A percentile compares a stretch with the other conserved stretches of the same genome.
These are phyloP conservation scores for Acanthurus leucopareius DNA, from an alignment of 2,797 vertebrate genomes.

Conservation along the genomic window DNA sequence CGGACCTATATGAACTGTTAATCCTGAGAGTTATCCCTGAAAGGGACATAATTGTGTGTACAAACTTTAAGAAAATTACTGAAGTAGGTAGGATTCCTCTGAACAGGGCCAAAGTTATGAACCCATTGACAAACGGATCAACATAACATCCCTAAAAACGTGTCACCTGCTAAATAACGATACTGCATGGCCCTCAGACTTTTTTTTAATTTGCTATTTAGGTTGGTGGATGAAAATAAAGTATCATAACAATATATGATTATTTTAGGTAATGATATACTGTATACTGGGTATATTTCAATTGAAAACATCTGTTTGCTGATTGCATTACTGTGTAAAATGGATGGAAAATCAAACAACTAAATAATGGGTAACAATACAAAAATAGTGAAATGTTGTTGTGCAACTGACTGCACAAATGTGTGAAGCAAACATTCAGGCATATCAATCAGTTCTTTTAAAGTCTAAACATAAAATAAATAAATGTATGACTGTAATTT, in stretches of 20 bases:
- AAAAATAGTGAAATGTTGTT: background rate
- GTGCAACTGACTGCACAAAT: background rate
- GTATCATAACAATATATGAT: background rate
- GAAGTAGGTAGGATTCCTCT: background rate
- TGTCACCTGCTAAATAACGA: background rate
- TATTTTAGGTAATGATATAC: background rate
- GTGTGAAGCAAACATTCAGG: background rate
- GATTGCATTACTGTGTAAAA: background rate
- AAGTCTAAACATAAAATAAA: background rate
- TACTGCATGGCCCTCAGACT: background rate
- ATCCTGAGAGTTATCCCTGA: background rate
- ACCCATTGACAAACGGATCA: background rate
- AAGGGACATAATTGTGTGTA: background rate
- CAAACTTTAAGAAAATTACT: background rate
- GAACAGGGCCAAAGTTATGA: no score
- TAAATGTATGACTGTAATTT: conserved; percentile 8
- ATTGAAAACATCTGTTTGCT: background rate
- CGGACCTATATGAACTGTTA: no score
- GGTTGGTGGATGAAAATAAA: background rate
- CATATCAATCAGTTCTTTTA: no score
- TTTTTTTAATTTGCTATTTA: background rate
- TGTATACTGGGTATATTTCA: background rate
- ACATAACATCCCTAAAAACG: background rate
- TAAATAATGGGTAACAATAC: background rate
- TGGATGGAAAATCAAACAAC: background rate